These are phyloP conservation scores for Neotoxoptera formosana DNA, from an alignment of 1,140 invertebrate genomes.

Conservation along the genomic window DNA sequence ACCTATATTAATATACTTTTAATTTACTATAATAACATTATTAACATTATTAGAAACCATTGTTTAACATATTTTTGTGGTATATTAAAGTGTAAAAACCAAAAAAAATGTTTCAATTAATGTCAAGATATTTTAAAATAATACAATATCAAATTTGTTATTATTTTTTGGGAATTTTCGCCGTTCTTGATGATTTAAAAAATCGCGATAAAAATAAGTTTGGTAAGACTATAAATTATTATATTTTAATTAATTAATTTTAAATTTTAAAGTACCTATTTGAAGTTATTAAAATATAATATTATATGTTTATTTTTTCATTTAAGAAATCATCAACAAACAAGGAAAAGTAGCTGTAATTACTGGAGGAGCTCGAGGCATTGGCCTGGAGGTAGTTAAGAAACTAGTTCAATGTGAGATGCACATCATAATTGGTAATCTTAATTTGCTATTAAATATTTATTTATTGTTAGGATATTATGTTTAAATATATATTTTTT, in stretches of 20 bases:
- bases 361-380: constrained; percentile 87
- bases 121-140: constrained; percentile 38
- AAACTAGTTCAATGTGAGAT: constrained; percentile 81
- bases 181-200: constrained; percentile 67
- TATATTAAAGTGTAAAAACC: not conserved
- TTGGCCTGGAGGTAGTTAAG: constrained; percentile 82
- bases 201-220: constrained; percentile 67
- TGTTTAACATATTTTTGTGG: not conserved
- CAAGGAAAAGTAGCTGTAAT: constrained; percentile 79
- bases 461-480: not conserved
- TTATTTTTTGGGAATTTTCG: constrained; percentile 66
- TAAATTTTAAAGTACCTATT: no score
- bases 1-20: not conserved
- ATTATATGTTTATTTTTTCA: not conserved
- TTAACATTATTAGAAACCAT: not conserved
- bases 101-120: constrained; percentile 37
- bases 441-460: not conserved
- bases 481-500: not conserved
- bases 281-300: constrained; percentile 45
- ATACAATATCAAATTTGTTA: constrained; percentile 65
- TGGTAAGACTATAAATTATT: constrained; percentile 64
- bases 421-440: constrained; percentile 83
- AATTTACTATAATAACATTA: no score
- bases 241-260: constrained; percentile 29
- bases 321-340: constrained; percentile 69